These are phyloP conservation scores for Leucoma salicis DNA, from an alignment of 2,888 invertebrate species.

Conservation along the genomic window DNA sequence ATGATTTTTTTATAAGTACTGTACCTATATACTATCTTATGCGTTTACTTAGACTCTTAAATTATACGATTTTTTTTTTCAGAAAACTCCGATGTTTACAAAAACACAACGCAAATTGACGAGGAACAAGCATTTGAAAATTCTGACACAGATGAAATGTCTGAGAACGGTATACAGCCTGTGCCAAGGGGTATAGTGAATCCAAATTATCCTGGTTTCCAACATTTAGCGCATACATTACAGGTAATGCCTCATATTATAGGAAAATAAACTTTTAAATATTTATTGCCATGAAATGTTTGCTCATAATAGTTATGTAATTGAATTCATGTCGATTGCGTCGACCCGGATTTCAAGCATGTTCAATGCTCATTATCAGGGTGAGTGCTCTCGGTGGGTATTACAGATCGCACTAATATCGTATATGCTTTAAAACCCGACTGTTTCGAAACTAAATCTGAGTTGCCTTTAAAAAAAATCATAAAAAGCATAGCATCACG, in stretches of 20 bases:
- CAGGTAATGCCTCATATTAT: slow-evolving; percentile 59
- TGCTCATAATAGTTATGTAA: no score
- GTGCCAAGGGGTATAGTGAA: slow-evolving; percentile 89
- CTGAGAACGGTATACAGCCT: slow-evolving; percentile 59
- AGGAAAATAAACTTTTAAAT: slow-evolving; percentile 11
- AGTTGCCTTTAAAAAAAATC: no score
- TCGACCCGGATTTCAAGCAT: no score
- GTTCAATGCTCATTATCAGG: no score
- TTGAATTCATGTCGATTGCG: no score
- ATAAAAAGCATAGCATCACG: no score
- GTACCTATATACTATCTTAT: no score
- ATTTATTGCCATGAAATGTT: not conserved
- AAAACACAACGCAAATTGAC: slow-evolving; percentile 67
- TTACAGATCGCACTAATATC: no score
- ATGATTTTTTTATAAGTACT: not conserved
- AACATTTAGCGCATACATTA: slow-evolving; percentile 89
- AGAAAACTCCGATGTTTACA: slow-evolving; percentile 54
- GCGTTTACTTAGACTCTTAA: no score
- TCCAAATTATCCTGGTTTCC: slow-evolving; percentile 92
- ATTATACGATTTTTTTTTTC: slow-evolving; percentile 8
- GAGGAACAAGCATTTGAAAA: slow-evolving; percentile 81
- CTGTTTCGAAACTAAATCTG: no score
- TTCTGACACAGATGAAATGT: slow-evolving; percentile 81
- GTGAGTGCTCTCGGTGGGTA: no score
- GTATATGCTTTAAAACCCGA: no score